Conservation (phyloP, 1,140 invertebrate genomes). For the Aphaenogaster rudis region DNA sequence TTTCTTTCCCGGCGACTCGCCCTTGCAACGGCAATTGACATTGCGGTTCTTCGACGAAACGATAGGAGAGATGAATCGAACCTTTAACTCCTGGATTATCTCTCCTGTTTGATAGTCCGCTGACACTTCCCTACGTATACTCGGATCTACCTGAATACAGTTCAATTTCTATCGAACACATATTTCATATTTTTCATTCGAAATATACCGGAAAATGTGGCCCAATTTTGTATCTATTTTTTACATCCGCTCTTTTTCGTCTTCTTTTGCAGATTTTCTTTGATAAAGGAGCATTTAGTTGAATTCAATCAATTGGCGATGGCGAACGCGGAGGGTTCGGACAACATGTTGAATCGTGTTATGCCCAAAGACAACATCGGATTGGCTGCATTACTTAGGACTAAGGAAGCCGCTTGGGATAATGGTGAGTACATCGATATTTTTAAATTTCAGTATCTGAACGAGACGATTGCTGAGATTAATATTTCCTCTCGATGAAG, state of each 20-base stretch:
- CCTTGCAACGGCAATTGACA: slow-evolving; percentile 3
- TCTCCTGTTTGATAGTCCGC: not conserved
- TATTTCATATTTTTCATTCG: not conserved
- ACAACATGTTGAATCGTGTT: slow-evolving; percentile 99
- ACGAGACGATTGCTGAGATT: not conserved
- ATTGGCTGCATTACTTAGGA: slow-evolving; percentile 97
- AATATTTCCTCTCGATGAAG: not conserved
- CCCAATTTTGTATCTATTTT: not conserved
- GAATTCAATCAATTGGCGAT: slow-evolving; percentile 99
- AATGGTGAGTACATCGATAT: slow-evolving; percentile 89
- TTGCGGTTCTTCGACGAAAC: not conserved
- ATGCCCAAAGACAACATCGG: slow-evolving; percentile 99
- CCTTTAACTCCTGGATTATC: not conserved
- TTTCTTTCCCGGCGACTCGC: slow-evolving; percentile 1
- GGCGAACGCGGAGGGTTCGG: slow-evolving; percentile 98
- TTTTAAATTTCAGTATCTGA: not conserved
- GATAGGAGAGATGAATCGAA: not conserved
- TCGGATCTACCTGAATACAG: not conserved
- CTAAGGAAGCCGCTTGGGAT: slow-evolving; percentile 97
- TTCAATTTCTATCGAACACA: not conserved
- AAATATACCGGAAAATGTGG: not conserved
- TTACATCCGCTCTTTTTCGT: not conserved
- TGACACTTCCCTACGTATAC: not conserved
- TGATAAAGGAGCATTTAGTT: slow-evolving; percentile 98
- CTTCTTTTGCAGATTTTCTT: slow-evolving; percentile 92